Evolutionary conservation across 2,113 vertebrate species (phyloP).

Genomic region (Neoarius graeffei): DNA sequence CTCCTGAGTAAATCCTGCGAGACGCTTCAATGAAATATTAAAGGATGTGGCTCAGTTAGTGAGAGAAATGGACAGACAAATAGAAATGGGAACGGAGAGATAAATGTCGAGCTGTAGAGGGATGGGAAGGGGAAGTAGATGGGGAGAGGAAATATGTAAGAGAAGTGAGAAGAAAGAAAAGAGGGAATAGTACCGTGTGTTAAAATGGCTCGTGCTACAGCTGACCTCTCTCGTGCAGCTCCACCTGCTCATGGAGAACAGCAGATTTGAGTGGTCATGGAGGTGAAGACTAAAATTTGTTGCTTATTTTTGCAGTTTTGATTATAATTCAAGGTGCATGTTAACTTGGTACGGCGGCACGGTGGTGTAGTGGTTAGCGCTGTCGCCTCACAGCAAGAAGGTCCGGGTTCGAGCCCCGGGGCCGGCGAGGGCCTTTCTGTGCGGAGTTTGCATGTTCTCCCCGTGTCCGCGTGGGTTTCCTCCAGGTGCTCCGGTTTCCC

Average conservation of each 20-base stretch:
- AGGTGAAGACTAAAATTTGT: neutral
- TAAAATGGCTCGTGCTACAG: conserved; percentile 4
- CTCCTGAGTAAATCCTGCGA: conserved; percentile 37
- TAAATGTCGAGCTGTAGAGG: neutral
- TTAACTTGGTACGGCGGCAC: too few species aligned
- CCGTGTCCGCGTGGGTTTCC: too few species aligned
- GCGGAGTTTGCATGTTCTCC: too few species aligned
- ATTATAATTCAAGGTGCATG: neutral
- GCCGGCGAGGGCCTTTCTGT: too few species aligned
- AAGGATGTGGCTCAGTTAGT: conserved; percentile 24
- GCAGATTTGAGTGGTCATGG: neutral
- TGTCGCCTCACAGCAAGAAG: too few species aligned
- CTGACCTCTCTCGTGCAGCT: neutral
- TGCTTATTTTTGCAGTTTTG: neutral
- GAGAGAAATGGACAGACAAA: neutral
- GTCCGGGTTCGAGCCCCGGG: too few species aligned
- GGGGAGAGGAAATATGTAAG: neutral
- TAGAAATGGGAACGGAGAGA: neutral
- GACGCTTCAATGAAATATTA: conserved; percentile 59
- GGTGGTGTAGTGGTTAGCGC: too few species aligned
- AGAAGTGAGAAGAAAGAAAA: neutral
- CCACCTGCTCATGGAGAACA: neutral
- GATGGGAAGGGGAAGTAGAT: neutral
- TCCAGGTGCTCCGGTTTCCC: too few species aligned
- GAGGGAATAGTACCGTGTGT: neutral